Percentiles rank a stretch among this genome's conserved stretches.
phyloP scores from a whole-genome alignment of 2,797 vertebrate genomes.

The Poecilia picta region DNA sequence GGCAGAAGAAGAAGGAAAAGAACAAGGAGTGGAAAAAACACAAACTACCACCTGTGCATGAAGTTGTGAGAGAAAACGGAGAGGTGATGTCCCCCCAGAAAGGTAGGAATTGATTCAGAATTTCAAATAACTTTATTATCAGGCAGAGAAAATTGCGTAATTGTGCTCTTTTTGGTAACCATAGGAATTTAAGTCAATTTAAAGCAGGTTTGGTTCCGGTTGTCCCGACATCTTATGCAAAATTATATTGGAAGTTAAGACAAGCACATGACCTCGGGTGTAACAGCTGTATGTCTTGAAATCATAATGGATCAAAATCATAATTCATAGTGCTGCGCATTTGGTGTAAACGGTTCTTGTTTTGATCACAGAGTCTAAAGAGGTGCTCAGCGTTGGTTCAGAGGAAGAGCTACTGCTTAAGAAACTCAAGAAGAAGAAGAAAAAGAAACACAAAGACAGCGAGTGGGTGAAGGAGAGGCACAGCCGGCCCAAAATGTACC shows the following conservation, averaged over 20 bases:
- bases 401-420: slow-evolving; percentile 93
- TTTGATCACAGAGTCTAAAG: slow-evolving; percentile 82
- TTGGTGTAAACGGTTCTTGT: neutral
- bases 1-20: slow-evolving; percentile 88
- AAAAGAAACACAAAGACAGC: slow-evolving; percentile 99
- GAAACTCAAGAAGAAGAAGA: slow-evolving; percentile 99
- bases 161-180: neutral
- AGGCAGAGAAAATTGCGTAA: neutral
- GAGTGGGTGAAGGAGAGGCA: slow-evolving; percentile 92
- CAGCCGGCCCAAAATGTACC: slow-evolving; percentile 92
- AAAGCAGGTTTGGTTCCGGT: rapidly evolving
- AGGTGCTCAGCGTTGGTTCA: slow-evolving; percentile 87
- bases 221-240: neutral
- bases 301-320: neutral
- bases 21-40: slow-evolving; percentile 91
- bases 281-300: neutral
- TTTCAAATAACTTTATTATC: neutral
- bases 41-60: slow-evolving; percentile 84
- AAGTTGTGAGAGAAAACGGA: slow-evolving; percentile 92
- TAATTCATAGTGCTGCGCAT: neutral
- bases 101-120: slow-evolving; percentile 73
- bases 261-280: no score
- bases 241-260: neutral
- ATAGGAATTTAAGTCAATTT: neutral
- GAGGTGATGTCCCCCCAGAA: slow-evolving; percentile 87